Evolutionary conservation across 1,140 invertebrate species (phyloP).

Genomic region (Tetragonula clypearis): DNA sequence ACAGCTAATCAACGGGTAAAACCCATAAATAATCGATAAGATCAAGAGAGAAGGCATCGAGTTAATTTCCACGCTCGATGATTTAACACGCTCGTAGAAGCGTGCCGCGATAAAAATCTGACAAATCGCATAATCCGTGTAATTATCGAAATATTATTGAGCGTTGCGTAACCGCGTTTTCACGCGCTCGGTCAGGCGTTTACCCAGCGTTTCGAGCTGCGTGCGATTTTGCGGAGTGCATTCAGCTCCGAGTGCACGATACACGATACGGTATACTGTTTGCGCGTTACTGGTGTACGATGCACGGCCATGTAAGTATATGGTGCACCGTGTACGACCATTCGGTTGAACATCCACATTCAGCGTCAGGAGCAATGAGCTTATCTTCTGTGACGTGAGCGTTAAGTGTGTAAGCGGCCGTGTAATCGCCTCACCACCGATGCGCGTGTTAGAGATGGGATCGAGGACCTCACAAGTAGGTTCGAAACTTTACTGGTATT

Average conservation of each 20-base stretch:
- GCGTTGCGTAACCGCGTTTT: conserved; percentile 14
- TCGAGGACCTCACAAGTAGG: no score
- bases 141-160: conserved; percentile 5
- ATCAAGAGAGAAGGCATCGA: neutral
- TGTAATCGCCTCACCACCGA: conserved; percentile 68
- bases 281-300: no score
- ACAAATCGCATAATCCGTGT: neutral
- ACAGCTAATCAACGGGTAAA: no score
- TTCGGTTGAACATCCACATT: neutral
- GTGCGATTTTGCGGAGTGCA: conserved; percentile 26
- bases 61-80: neutral
- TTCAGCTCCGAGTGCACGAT: neutral
- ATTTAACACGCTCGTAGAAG: no score
- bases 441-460: neutral
- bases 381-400: conserved; percentile 50
- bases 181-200: neutral
- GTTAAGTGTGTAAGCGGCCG: conserved; percentile 68
- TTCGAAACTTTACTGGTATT: no score
- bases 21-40: neutral
- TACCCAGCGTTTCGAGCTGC: neutral
- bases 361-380: conserved; percentile 17
- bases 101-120: neutral
- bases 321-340: neutral
- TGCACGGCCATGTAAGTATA: no score
- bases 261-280: neutral